Percentiles rank a stretch among this genome's conserved stretches.
Evolutionary conservation across 2,797 vertebrate genomes (phyloP).

Genomic region (Danio aesculapii): DNA sequence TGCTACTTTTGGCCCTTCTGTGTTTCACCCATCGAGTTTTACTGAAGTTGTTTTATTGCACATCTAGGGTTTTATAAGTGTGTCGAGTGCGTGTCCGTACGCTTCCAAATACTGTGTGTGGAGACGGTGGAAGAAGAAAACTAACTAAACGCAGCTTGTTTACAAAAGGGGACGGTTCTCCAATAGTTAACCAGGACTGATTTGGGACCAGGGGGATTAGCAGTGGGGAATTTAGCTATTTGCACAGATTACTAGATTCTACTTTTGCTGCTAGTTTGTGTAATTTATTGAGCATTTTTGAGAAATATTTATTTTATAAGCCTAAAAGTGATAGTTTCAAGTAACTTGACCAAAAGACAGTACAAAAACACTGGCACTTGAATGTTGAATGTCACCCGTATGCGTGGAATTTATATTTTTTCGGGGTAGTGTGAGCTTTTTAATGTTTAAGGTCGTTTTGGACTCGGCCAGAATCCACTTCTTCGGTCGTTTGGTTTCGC

Average conservation of each 20-base stretch:
- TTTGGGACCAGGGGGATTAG: conserved; percentile 99
- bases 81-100: conserved; percentile 98
- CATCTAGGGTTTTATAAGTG: conserved; percentile 99
- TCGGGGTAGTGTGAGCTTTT: conserved; percentile 99
- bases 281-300: conserved; percentile 99
- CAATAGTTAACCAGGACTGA: conserved; percentile 92
- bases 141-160: conserved; percentile 92
- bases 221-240: conserved; percentile 99
- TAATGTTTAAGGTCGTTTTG: conserved; percentile 99
- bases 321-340: conserved; percentile 99
- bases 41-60: conserved; percentile 99
- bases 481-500: conserved; percentile 78
- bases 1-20: conserved; percentile 99
- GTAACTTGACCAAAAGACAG: conserved; percentile 99
- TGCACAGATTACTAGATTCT: conserved; percentile 99
- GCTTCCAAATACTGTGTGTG: conserved; percentile 98
- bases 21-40: conserved; percentile 98
- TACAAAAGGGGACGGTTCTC: conserved; percentile 96
- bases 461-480: conserved; percentile 96
- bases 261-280: conserved; percentile 99
- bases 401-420: conserved; percentile 99
- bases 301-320: conserved; percentile 99
- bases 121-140: conserved; percentile 80
- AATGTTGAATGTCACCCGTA: conserved; percentile 99
- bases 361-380: conserved; percentile 99